Conservation (phyloP, 2,888 invertebrate genomes). For the Elmis aenea region DNA sequence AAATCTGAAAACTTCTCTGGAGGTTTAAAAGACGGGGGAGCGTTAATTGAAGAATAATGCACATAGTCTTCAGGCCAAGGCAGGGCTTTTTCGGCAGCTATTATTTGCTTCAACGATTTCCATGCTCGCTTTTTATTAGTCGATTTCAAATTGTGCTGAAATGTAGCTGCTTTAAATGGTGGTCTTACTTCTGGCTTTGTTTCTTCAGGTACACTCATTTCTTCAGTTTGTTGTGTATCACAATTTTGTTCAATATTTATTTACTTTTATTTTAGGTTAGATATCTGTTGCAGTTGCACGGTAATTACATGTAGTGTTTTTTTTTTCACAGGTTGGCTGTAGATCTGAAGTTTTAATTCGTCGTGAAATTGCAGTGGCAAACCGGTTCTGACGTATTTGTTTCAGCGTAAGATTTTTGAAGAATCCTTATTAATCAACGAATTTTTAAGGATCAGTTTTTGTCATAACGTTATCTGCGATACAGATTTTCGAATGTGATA, state of each 20-base stretch:
- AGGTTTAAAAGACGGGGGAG: slow-evolving; percentile 86
- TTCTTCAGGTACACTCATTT: slow-evolving; percentile 29
- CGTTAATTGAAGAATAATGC: slow-evolving; percentile 82
- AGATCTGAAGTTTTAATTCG: too few relatives aligned
- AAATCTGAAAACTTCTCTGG: slow-evolving; percentile 92
- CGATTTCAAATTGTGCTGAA: slow-evolving; percentile 52
- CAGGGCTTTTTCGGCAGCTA: slow-evolving; percentile 70
- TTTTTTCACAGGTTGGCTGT: too few relatives aligned
- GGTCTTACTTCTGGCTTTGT: slow-evolving; percentile 35
- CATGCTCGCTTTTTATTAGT: slow-evolving; percentile 75
- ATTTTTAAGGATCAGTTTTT: too few relatives aligned
- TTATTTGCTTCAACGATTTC: slow-evolving; percentile 85
- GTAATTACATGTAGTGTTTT: too few relatives aligned
- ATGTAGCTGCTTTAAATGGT: slow-evolving; percentile 40
- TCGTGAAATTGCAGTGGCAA: too few relatives aligned
- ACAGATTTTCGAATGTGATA: slow-evolving; percentile 20
- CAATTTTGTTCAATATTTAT: too few relatives aligned
- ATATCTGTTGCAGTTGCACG: too few relatives aligned
- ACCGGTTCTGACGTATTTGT: too few relatives aligned
- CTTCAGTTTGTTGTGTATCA: slow-evolving; percentile 1
- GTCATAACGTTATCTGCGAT: slow-evolving; percentile 7
- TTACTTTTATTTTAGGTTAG: too few relatives aligned
- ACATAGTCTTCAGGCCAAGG: slow-evolving; percentile 75
- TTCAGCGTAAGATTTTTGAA: too few relatives aligned
- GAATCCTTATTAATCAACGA: too few relatives aligned